Percentiles rank a stretch among this genome's conserved stretches.
Conservation (phyloP, 2,113 vertebrate species). For the Phrynosoma platyrhinos region DNA sequence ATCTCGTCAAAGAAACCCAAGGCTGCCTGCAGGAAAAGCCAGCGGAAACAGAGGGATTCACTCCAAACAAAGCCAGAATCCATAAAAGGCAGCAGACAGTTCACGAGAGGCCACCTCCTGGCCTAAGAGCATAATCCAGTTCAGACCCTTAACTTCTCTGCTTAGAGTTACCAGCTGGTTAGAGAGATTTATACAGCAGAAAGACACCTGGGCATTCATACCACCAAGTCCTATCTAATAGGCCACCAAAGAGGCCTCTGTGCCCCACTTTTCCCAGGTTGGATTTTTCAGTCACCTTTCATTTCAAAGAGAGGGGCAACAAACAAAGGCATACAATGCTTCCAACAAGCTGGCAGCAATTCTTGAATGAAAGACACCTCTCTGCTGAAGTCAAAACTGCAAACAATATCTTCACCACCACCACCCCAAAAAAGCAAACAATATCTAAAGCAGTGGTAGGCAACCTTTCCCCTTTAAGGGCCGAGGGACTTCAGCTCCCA, state of each 20-base stretch:
- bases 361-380: rapidly evolving
- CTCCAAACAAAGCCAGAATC: neutral
- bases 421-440: too few species aligned
- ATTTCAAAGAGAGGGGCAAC: neutral
- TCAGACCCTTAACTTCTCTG: neutral
- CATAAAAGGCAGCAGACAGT: neutral
- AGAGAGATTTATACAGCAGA: rapidly evolving
- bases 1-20: neutral
- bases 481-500: too few species aligned
- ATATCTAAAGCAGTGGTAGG: too few species aligned
- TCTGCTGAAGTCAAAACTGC: neutral
- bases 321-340: neutral
- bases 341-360: neutral
- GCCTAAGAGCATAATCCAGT: conserved; percentile 41
- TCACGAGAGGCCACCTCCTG: conserved; percentile 26
- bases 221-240: neutral
- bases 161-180: conserved; percentile 10
- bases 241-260: rapidly evolving
- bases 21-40: neutral
- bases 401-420: too few species aligned
- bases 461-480: too few species aligned
- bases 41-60: neutral
- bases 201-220: neutral
- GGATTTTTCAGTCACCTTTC: neutral
- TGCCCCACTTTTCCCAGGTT: neutral